Percentiles rank a stretch among this genome's conserved stretches.
phyloP scores from a whole-genome alignment of 2,113 vertebrate genomes.

The Melanocharis versteri region DNA sequence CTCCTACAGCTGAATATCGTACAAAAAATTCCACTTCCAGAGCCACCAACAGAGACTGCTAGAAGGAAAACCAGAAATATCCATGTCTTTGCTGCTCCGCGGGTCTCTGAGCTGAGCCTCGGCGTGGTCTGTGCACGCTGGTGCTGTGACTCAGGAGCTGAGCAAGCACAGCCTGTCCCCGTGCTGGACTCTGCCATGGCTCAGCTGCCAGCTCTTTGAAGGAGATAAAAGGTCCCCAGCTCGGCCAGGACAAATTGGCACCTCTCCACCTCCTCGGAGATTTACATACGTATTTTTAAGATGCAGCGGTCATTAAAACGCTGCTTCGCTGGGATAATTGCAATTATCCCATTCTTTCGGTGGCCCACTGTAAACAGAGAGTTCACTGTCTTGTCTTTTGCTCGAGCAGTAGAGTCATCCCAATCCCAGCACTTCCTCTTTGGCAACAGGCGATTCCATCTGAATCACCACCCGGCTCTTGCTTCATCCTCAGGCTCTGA shows the following conservation, averaged over 20 bases:
- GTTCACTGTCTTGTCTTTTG: slow-evolving; percentile 63
- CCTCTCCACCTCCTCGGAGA: neutral
- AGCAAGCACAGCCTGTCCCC: neutral
- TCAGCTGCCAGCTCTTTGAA: slow-evolving; percentile 4
- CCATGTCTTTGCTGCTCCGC: neutral
- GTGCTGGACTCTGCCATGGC: neutral
- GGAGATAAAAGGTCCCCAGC: slow-evolving; percentile 9
- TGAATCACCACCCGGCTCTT: slow-evolving; percentile 43
- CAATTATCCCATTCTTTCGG: slow-evolving; percentile 63
- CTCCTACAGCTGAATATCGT: neutral
- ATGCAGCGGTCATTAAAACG: slow-evolving; percentile 11
- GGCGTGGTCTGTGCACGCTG: neutral
- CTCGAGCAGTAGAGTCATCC: slow-evolving; percentile 23
- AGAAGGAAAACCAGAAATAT: neutral
- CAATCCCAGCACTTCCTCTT: slow-evolving; percentile 54
- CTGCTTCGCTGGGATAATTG: slow-evolving; percentile 40
- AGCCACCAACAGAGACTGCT: neutral
- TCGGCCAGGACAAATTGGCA: neutral
- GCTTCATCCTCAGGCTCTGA: slow-evolving; percentile 35
- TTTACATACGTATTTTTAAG: neutral
- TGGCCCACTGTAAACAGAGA: slow-evolving; percentile 60
- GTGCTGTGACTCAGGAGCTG: neutral
- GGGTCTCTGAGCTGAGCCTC: neutral
- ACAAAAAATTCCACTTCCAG: neutral
- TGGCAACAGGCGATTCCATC: slow-evolving; percentile 14